phyloP scores from a whole-genome alignment of 35 echinoderm and acorn worm species.

The Apostichopus californicus region DNA sequence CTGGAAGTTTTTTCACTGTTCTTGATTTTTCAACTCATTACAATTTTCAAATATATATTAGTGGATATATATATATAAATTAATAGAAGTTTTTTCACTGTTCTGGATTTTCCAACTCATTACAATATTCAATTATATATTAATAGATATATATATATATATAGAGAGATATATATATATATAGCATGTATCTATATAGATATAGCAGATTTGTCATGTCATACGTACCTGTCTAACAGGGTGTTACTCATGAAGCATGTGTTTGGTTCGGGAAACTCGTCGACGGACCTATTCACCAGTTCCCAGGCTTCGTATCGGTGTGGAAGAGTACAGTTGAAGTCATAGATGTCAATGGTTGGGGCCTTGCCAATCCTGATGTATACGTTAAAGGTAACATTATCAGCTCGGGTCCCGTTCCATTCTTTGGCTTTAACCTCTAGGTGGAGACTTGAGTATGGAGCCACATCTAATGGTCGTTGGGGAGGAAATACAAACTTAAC shows the following conservation, averaged over 20 bases:
- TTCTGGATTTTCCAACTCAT: no score
- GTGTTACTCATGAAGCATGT: constrained; percentile 82
- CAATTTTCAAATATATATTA: no score
- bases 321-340: constrained; percentile 89
- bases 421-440: constrained; percentile 62
- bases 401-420: constrained; percentile 64
- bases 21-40: no score
- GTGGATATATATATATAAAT: no score
- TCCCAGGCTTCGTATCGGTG: constrained; percentile 52
- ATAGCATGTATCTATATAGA: no score
- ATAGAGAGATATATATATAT: no score
- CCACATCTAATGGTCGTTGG: constrained; percentile 17
- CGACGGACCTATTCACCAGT: constrained; percentile 47
- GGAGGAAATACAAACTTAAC: neutral
- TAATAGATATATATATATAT: no score
- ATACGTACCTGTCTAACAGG: constrained; percentile 72
- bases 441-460: constrained; percentile 68
- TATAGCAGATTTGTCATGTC: no score
- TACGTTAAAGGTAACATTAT: constrained; percentile 75
- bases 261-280: constrained; percentile 70
- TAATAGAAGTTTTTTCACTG: no score
- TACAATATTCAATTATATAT: no score
- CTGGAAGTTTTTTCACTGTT: no score
- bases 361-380: constrained; percentile 75
- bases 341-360: constrained; percentile 72